Evolutionary conservation across 2,113 vertebrate genomes (phyloP).

Genomic region (Crotalus helleri): DNA sequence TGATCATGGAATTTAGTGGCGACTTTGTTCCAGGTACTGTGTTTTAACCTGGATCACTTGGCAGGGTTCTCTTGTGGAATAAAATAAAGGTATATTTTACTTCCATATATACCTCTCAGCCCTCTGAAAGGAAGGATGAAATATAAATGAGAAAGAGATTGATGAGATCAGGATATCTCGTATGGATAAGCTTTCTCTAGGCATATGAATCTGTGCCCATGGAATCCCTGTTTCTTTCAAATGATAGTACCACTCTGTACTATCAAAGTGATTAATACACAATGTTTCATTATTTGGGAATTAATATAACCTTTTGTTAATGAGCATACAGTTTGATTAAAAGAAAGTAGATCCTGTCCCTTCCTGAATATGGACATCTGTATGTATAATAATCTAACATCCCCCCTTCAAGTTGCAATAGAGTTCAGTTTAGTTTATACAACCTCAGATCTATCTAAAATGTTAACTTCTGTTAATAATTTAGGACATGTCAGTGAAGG

Average conservation of each 20-base stretch:
- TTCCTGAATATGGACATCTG: background rate
- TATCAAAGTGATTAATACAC: background rate
- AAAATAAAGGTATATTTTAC: background rate
- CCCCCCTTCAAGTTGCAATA: background rate
- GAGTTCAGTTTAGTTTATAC: background rate
- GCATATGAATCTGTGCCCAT: background rate
- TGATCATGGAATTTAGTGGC: background rate
- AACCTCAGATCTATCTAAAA: accelerated
- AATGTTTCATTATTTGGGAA: background rate
- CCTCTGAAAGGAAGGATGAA: background rate
- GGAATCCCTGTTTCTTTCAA: background rate
- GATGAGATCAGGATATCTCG: background rate
- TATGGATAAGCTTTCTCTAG: background rate
- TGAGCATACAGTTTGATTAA: background rate
- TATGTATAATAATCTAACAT: too few species aligned
- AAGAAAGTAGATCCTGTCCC: background rate
- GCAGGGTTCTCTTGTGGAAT: background rate
- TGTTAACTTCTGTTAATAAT: accelerated
- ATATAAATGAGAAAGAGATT: background rate
- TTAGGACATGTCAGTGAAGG: background rate
- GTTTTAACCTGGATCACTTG: background rate
- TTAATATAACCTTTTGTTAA: background rate
- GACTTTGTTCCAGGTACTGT: background rate
- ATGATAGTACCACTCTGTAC: too few species aligned
- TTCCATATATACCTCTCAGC: background rate